A percentile compares a stretch with the other conserved stretches of the same genome.
These are phyloP conservation scores for Cervus canadensis DNA, from an alignment of 2,113 vertebrate genomes.

Conservation along the genomic window DNA sequence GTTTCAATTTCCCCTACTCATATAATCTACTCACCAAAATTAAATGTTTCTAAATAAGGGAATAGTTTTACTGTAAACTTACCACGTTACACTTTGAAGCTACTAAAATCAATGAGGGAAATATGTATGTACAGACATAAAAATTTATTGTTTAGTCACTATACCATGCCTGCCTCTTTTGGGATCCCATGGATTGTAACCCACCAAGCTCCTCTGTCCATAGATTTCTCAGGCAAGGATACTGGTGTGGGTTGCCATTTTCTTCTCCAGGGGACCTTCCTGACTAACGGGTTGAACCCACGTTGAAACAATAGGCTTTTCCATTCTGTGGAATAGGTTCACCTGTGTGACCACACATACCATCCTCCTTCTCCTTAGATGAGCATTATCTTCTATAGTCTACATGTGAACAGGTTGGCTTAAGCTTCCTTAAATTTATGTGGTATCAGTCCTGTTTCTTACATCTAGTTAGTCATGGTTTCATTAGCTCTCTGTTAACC, in stretches of 20 bases:
- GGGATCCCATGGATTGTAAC: not conserved
- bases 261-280: too few relatives aligned
- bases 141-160: not conserved
- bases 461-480: not conserved
- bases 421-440: not conserved
- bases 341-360: not conserved
- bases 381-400: not conserved
- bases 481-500: not conserved
- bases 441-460: not conserved
- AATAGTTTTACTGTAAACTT: not conserved
- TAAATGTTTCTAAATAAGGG: not conserved
- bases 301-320: not conserved
- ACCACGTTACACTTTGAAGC: not conserved
- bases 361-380: not conserved
- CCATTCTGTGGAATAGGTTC: not conserved
- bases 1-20: not conserved
- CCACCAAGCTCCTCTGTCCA: rapidly evolving
- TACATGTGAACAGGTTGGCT: not conserved
- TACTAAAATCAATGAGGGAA: not conserved
- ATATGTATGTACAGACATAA: not conserved
- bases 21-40: not conserved
- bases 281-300: not conserved
- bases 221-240: not conserved
- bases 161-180: not conserved
- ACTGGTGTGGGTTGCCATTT: too few relatives aligned